Conservation (phyloP, 2,888 invertebrate genomes). For the Odontothrips loti region DNA sequence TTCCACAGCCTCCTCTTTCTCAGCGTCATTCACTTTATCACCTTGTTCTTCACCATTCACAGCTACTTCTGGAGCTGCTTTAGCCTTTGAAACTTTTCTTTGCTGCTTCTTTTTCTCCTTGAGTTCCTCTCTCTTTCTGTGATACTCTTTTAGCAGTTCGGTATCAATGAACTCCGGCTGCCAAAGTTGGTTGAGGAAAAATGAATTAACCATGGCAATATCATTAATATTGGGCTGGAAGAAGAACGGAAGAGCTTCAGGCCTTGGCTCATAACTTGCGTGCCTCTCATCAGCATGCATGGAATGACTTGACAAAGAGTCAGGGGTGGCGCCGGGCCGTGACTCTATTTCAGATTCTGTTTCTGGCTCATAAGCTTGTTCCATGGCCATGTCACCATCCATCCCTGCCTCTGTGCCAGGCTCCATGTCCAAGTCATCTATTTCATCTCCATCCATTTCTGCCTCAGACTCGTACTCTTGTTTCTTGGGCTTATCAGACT, state of each 20-base stretch:
- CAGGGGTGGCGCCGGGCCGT: conserved; percentile 4
- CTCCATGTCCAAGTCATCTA: conserved; percentile 4
- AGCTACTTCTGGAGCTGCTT: background rate
- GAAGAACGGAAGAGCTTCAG: conserved; percentile 46
- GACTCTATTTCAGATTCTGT: background rate
- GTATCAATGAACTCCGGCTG: conserved; percentile 52
- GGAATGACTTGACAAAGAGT: conserved; percentile 5
- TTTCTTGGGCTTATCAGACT: background rate
- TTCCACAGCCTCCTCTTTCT: background rate
- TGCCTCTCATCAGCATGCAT: conserved; percentile 7
- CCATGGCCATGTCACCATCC: conserved; percentile 14
- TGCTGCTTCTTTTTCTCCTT: conserved; percentile 14
- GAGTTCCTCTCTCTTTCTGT: background rate
- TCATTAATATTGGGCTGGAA: conserved; percentile 44
- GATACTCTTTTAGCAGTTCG: conserved; percentile 32
- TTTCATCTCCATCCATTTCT: conserved; percentile 5
- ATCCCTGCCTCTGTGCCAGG: background rate
- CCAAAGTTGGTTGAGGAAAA: conserved; percentile 55
- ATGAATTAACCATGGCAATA: conserved; percentile 52
- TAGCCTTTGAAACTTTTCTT: conserved; percentile 17
- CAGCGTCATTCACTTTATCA: background rate
- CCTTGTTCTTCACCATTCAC: conserved; percentile 4
- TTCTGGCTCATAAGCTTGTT: conserved; percentile 20
- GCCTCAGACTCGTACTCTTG: conserved; percentile 6
- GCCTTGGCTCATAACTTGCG: conserved; percentile 44